Evolutionary conservation across 2,888 invertebrate genomes (phyloP).

Genomic region (Allacma fusca): DNA sequence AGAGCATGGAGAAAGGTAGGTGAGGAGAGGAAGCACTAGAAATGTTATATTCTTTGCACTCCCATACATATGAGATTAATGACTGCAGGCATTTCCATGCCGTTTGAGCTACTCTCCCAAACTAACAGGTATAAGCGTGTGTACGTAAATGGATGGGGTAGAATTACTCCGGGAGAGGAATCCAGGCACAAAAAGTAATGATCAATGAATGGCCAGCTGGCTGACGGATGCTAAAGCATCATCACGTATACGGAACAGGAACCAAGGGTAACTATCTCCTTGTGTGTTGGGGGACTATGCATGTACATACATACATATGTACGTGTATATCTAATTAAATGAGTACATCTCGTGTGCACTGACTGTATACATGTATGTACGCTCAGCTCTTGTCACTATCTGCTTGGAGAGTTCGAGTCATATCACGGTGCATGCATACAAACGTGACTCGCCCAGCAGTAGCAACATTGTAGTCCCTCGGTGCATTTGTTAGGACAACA

Average conservation of each 20-base stretch:
- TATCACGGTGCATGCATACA: too few relatives aligned
- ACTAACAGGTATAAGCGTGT: conserved; percentile 11
- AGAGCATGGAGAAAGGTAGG: not conserved
- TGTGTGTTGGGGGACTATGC: too few relatives aligned
- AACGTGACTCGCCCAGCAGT: not conserved
- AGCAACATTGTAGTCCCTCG: not conserved
- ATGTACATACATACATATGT: too few relatives aligned
- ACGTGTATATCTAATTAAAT: too few relatives aligned
- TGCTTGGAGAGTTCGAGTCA: too few relatives aligned
- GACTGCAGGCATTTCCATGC: conserved; percentile 3
- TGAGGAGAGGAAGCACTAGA: not conserved
- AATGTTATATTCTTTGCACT: not conserved
- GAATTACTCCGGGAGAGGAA: not conserved
- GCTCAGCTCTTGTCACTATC: too few relatives aligned
- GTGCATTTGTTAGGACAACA: conserved; percentile 21
- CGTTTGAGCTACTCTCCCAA: not conserved
- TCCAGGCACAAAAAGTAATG: not conserved
- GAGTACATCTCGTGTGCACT: too few relatives aligned
- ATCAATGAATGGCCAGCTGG: conserved; percentile 9
- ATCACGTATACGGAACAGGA: not conserved
- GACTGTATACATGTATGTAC: too few relatives aligned
- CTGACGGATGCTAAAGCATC: not conserved
- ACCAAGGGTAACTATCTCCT: too few relatives aligned
- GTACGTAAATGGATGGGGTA: not conserved
- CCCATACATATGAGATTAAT: conserved; percentile 1